Base-by-base conservation (phyloP, 2,797 vertebrate genomes). In the Xiphophorus birchmanni region DNA sequence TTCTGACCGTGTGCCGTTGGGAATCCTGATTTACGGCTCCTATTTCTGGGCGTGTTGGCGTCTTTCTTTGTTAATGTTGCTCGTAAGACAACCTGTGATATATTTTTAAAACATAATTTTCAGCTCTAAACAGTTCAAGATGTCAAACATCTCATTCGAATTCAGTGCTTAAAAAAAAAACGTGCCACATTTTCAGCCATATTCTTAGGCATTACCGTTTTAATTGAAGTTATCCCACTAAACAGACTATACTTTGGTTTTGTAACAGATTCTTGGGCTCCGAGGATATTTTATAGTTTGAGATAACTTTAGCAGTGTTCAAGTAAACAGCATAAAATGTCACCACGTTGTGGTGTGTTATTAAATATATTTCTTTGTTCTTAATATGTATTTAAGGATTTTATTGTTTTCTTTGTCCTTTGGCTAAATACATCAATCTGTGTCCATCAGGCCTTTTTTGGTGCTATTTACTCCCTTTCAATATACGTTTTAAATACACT, bases 51-150 rank as follows among this genome's bases (percentile, higher is more conserved):
- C 54, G 74, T 81, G 58, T 77, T 69, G 45, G 65, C 12, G 50
- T 48, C 69, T 29, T 26, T 37, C 10, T 52, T 37, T 75, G 47
- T 82, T 87, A 83, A 79, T 17, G 3, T 18, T 80, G 69, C 86
- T 87, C 90, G 44, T 67, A 54, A 86, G 80, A 82, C 79, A 88
- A 85, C 50, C 74, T 42, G 79, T 32, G 7, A 79, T 73, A 54
- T 77, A 37, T 71, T 85, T 82, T 84, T 87, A 84, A 23, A 86
- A 90, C 74, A 80, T 77, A 79, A 91, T 83, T 84, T 86, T 87
- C 88, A 82, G 87, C 79, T 84, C 74, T 80, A 29, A 44, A 50
- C 77, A 87, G 88, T 77, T 29, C 78, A 89, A 89, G 15, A 32
- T 18, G 15, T 60, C 56, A 60, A 60, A 56, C 54, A 56, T 56